phyloP scores from a whole-genome alignment of 2,888 invertebrate species.

The Platypus cylindrus region DNA sequence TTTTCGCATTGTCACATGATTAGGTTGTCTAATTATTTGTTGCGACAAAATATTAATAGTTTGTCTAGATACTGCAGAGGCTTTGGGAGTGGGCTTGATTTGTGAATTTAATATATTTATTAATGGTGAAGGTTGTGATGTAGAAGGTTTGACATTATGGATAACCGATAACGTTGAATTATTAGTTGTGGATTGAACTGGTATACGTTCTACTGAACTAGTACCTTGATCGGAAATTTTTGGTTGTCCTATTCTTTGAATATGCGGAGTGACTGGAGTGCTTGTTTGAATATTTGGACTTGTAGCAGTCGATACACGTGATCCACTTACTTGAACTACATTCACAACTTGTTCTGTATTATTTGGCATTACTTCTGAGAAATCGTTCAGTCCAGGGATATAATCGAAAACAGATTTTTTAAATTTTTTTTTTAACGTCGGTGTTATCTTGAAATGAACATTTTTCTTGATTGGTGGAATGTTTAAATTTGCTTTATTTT shows the following conservation, averaged over 20 bases:
- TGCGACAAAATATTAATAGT: conserved; percentile 34
- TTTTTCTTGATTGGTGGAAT: too few relatives aligned
- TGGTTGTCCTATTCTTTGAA: conserved; percentile 37
- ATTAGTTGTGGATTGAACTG: conserved; percentile 3
- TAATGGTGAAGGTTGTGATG: conserved; percentile 34
- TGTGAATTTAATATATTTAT: conserved; percentile 44
- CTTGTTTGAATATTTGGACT: conserved; percentile 32
- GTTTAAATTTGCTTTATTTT: not conserved
- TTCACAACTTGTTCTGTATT: conserved; percentile 32
- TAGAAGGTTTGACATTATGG: conserved; percentile 23
- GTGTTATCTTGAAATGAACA: too few relatives aligned
- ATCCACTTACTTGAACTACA: conserved; percentile 33
- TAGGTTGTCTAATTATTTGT: conserved; percentile 28
- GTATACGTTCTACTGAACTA: conserved; percentile 16
- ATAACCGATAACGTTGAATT: conserved; percentile 11
- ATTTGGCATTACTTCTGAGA: conserved; percentile 46
- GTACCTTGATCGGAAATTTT: conserved; percentile 27
- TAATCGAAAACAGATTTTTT: conserved; percentile 31
- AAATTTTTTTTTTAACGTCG: not conserved
- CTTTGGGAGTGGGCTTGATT: conserved; percentile 30
- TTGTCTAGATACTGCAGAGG: conserved; percentile 22
- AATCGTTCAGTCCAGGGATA: conserved; percentile 44
- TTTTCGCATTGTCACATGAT: not conserved
- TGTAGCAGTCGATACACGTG: conserved; percentile 22
- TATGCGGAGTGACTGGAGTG: conserved; percentile 37